A percentile compares a stretch with the other conserved stretches of the same genome.
These are phyloP conservation scores for Pygoscelis antarcticus DNA, from an alignment of 2,113 vertebrate species.

Conservation along the genomic window DNA sequence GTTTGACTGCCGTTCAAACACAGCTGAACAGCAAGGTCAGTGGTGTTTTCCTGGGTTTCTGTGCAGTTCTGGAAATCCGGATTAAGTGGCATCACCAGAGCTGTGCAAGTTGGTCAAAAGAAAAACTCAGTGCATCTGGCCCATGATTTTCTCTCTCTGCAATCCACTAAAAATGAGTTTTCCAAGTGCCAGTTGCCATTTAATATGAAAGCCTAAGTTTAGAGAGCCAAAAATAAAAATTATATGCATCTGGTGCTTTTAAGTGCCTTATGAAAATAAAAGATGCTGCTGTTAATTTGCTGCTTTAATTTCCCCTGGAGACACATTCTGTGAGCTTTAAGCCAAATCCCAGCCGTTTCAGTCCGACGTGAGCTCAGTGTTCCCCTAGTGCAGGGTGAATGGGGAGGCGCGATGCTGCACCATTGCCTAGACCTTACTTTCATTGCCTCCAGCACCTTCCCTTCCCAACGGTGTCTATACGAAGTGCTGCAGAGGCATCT, in stretches of 20 bases:
- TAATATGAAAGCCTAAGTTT: neutral
- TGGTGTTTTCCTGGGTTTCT: neutral
- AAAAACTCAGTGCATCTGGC: neutral
- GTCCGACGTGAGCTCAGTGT: neutral
- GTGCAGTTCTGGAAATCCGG: neutral
- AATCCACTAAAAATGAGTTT: neutral
- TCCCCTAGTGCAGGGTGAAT: neutral
- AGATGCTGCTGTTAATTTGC: neutral
- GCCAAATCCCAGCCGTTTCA: neutral
- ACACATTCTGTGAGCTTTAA: neutral
- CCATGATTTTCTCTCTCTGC: neutral
- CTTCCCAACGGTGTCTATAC: rapidly evolving
- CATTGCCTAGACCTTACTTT: neutral
- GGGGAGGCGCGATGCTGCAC: no score
- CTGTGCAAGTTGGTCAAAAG: neutral
- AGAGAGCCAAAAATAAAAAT: neutral
- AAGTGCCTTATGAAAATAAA: neutral
- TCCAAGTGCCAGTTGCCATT: neutral
- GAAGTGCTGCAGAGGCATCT: neutral
- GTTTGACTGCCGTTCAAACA: neutral
- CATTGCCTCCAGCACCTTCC: neutral
- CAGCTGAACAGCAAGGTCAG: neutral
- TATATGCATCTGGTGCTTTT: neutral
- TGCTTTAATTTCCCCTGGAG: neutral
- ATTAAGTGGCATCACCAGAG: neutral